phyloP scores from a whole-genome alignment of 2,797 vertebrate genomes.

The Stomatorhinus walkeri region DNA sequence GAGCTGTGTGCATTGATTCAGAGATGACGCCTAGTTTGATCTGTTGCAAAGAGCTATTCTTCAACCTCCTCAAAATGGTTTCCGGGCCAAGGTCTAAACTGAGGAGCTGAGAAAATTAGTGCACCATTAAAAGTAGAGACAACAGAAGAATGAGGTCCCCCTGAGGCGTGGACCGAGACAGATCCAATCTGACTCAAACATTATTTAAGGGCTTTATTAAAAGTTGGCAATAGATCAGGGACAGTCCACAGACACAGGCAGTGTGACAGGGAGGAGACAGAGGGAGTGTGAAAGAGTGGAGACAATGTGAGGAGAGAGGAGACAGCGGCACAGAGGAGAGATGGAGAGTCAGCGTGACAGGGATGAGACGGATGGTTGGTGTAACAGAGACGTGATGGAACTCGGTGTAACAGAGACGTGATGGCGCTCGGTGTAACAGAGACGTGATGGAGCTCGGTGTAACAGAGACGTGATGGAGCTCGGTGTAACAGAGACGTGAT shows the following conservation, averaged over 20 bases:
- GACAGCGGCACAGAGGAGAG: conserved; percentile 26
- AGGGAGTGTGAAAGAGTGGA: not conserved
- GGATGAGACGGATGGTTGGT: not conserved
- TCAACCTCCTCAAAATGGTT: not conserved
- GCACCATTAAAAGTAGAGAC: conserved; percentile 4
- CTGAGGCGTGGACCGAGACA: not conserved
- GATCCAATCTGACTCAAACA: not conserved
- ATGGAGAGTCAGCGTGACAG: not conserved
- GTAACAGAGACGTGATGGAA: not conserved
- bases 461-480: no score
- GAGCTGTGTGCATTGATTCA: not conserved
- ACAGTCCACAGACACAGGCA: not conserved
- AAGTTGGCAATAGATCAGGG: not conserved
- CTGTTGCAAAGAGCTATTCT: not conserved
- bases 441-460: conserved; percentile 21
- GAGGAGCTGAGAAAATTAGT: conserved; percentile 11
- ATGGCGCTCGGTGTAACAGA: not conserved
- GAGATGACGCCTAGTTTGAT: not conserved
- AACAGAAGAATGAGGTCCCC: not conserved
- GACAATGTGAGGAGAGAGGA: conserved; percentile 23
- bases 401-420: no score
- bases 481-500: no score
- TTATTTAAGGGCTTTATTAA: not conserved
- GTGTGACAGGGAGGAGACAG: conserved; percentile 40
- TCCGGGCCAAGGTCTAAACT: conserved; percentile 9